Base-by-base conservation (phyloP, 2,888 invertebrate genomes). In the Stramonita haemastoma region DNA sequence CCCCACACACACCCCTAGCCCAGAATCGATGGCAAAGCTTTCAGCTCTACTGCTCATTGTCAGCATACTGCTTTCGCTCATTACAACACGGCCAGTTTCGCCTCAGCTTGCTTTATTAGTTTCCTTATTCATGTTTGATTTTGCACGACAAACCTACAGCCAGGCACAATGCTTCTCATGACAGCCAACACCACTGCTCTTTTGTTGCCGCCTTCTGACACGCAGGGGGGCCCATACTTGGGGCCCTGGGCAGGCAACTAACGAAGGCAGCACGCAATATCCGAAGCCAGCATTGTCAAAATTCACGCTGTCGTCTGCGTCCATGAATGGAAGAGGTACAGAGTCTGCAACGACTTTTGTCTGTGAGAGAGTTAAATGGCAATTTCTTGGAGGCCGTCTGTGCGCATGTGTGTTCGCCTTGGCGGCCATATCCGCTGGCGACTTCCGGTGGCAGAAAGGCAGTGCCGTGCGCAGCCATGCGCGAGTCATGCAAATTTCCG, bases 401-500 rank as follows among this genome's bases (percentile, higher is more conserved):
- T 17, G 36, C 36, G n/a, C 22, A 36, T 36, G 88, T 84, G 89
- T 89, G 89, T 89, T 77, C 89, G 70, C 73, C 85, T 89, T 89
- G 84, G 83, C 84, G 60, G 73, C 66, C 84, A 46, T 46, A 46
- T 73, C 85, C 89, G 85, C 85, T 32, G 29, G 89, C 85, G 36
- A 89, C 85, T 89, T 89, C 89, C 89, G 89, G 46, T 46, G 60
- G 34, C 89, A 89, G 70, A 85, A 89, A 85, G 85, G 60, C 89
- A 66, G 46, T 17, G 85, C 89, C 66, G 83, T 85, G 89, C 89
- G 66, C 89, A 84, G 89, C 60, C 84, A 83, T 85, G 89, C 89
- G 89, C 89, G 73, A 89, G 85, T 85, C 89, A 89, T 89, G 89
- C 85, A 89, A 89, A 89, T 89, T 89, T 89, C 89, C 89, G 89